Conservation (phyloP, 2,888 invertebrate genomes). For the Ptilodon capucinus region DNA sequence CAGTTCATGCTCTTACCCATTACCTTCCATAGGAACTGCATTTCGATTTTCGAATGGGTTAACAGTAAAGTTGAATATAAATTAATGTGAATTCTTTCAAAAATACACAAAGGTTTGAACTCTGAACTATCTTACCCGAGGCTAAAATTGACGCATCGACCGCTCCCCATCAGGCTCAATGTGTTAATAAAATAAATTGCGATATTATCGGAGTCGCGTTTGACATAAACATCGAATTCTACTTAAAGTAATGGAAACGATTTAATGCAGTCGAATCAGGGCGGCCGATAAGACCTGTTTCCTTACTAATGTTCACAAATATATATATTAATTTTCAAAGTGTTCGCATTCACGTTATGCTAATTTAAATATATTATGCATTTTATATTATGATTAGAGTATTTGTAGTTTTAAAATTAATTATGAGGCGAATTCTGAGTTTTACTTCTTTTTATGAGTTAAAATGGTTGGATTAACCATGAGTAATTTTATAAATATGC, state of each 20-base stretch:
- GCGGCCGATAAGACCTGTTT: conserved; percentile 60
- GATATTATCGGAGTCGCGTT: conserved; percentile 74
- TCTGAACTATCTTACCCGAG: not conserved
- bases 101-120: no score
- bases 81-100: no score
- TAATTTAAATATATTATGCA: not conserved
- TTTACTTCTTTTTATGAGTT: no score
- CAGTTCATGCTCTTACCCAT: no score
- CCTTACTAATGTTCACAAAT: conserved; percentile 43
- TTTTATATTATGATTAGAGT: not conserved
- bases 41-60: no score
- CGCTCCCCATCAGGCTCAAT: conserved; percentile 63
- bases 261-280: conserved; percentile 70
- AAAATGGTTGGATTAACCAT: no score
- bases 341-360: conserved; percentile 16
- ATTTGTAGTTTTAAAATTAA: not conserved
- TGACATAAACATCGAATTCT: conserved; percentile 80
- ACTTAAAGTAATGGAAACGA: conserved; percentile 80
- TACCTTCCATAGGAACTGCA: no score
- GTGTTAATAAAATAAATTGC: conserved; percentile 77
- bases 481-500: no score
- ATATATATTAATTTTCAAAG: conserved; percentile 43
- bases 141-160: conserved; percentile 33
- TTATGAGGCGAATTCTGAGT: not conserved
- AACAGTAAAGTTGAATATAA: no score